These are phyloP conservation scores for Ceryle rudis DNA, from an alignment of 2,797 vertebrate species.

Conservation along the genomic window DNA sequence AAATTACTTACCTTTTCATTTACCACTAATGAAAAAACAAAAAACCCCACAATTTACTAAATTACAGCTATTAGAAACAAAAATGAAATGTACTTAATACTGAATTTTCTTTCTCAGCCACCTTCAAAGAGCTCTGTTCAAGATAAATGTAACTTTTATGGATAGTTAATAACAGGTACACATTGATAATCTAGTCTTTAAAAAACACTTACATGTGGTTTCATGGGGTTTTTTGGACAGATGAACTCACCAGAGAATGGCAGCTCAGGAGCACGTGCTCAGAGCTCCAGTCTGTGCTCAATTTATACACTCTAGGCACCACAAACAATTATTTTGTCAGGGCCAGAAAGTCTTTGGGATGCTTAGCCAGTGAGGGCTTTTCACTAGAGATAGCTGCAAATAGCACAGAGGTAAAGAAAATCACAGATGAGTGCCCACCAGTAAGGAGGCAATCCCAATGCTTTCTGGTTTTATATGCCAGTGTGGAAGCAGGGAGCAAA, in stretches of 20 bases:
- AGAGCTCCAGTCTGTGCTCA: background rate
- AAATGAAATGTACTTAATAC: background rate
- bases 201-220: background rate
- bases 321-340: background rate
- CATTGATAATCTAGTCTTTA: background rate
- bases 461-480: background rate
- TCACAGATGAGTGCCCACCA: background rate
- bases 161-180: background rate
- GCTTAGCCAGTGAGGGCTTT: background rate
- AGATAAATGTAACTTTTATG: background rate
- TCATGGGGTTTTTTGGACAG: rapidly evolving
- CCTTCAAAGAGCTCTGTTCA: background rate
- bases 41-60: background rate
- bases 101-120: background rate
- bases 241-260: background rate
- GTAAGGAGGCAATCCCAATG: background rate
- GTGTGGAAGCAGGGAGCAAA: background rate
- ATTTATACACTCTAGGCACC: background rate
- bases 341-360: background rate
- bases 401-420: background rate
- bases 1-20: background rate
- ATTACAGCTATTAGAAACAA: background rate
- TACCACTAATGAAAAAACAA: background rate
- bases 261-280: background rate
- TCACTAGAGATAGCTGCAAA: background rate